Percentiles rank a stretch among this genome's conserved stretches.
Conservation (phyloP, 2,113 vertebrate species). For the Cairina moschata region DNA sequence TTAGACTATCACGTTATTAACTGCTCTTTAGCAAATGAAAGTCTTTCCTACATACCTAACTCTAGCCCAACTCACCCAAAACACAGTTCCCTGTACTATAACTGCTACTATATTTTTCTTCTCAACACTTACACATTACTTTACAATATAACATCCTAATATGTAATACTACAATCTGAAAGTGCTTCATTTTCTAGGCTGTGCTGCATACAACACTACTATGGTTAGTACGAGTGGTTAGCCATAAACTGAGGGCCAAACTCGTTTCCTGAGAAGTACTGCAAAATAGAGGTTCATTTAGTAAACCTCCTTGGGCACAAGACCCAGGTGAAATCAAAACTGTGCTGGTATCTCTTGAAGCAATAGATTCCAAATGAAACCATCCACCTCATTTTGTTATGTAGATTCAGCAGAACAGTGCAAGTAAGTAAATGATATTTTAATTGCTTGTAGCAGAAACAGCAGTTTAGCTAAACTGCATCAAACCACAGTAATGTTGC, state of each 20-base stretch:
- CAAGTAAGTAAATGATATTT: neutral
- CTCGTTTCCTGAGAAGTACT: neutral
- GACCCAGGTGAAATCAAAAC: neutral
- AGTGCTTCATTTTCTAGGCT: neutral
- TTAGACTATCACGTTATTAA: neutral
- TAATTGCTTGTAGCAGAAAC: neutral
- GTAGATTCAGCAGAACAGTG: neutral
- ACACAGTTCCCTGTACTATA: neutral
- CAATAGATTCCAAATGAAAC: neutral
- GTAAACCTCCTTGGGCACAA: neutral
- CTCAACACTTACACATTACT: neutral
- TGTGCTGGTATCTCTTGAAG: neutral
- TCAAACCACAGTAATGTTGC: neutral
- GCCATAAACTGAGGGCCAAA: neutral
- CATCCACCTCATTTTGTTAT: neutral
- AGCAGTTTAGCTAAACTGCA: neutral
- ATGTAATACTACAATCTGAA: neutral
- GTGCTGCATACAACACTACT: neutral
- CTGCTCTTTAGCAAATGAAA: neutral
- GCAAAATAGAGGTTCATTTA: neutral
- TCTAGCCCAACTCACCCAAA: neutral
- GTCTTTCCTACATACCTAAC: neutral
- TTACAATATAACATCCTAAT: neutral
- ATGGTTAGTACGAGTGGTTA: fast-evolving
- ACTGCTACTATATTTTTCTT: neutral